phyloP scores from a whole-genome alignment of 2,113 vertebrate genomes.

The Hyperoodon ampullatus region DNA sequence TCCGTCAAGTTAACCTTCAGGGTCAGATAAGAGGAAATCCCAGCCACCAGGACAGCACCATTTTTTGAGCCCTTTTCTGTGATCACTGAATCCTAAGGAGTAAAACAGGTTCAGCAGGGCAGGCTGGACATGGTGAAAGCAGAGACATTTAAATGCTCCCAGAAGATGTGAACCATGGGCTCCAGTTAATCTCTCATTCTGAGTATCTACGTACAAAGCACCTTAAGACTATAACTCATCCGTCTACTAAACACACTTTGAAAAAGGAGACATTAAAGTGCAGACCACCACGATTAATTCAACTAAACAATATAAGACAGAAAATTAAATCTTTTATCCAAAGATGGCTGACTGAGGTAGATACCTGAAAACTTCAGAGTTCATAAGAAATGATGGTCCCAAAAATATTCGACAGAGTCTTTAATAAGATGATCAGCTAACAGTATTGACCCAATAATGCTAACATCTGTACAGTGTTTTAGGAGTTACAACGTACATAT shows the following conservation, averaged over 20 bases:
- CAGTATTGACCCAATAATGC: neutral
- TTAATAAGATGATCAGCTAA: neutral
- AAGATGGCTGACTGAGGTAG: neutral
- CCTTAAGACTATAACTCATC: neutral
- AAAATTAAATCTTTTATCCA: conserved; percentile 2
- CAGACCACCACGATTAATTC: neutral
- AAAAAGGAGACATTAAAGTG: neutral
- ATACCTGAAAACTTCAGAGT: neutral
- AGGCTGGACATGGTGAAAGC: neutral
- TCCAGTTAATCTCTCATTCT: neutral
- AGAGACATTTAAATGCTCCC: neutral
- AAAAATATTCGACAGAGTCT: neutral
- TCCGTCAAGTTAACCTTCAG: neutral
- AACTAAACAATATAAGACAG: neutral
- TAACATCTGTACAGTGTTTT: neutral
- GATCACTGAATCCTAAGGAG: neutral
- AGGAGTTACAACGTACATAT: neutral
- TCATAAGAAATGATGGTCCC: neutral
- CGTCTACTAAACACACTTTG: neutral
- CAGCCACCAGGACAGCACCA: neutral
- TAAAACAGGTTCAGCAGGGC: neutral
- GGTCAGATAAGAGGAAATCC: neutral
- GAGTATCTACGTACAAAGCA: neutral
- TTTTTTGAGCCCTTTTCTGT: neutral
- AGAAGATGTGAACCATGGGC: neutral